These are phyloP conservation scores for Antennarius maculatus DNA, from an alignment of 2,797 vertebrate species.

Conservation along the genomic window DNA sequence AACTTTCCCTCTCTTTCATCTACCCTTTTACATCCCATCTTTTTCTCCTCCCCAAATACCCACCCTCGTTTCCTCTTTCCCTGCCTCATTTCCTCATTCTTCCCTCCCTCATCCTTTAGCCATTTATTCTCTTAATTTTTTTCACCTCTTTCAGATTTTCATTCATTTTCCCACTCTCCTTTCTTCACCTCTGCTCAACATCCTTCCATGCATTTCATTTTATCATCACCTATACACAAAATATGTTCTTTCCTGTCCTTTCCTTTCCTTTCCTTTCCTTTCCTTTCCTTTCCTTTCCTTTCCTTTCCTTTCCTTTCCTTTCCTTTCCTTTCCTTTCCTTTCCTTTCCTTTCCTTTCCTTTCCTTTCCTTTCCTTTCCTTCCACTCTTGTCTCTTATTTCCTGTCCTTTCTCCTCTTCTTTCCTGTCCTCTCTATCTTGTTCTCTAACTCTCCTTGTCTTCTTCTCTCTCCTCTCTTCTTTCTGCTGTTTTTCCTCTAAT, in stretches of 20 bases:
- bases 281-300: background rate
- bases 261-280: slow-evolving; percentile 22
- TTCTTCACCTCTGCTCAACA: slow-evolving; percentile 16
- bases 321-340: background rate
- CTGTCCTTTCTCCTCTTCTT: background rate
- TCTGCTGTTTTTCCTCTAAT: slow-evolving; percentile 15
- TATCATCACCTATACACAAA: slow-evolving; percentile 20
- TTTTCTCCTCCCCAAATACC: slow-evolving; percentile 56
- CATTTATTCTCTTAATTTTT: slow-evolving; percentile 7
- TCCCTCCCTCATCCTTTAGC: slow-evolving; percentile 28
- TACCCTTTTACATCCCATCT: slow-evolving; percentile 58
- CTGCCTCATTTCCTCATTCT: slow-evolving; percentile 48
- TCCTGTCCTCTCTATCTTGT: background rate
- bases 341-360: background rate
- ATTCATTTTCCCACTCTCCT: slow-evolving; percentile 30
- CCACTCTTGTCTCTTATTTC: background rate
- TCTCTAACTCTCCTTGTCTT: background rate
- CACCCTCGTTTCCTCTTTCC: slow-evolving; percentile 48
- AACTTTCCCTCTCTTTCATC: slow-evolving; percentile 73
- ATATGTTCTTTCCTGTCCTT: slow-evolving; percentile 15
- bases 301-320: background rate
- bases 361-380: background rate
- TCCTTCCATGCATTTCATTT: slow-evolving; percentile 25
- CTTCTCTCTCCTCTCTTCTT: too few relatives aligned
- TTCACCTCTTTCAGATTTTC: slow-evolving; percentile 31